Evolutionary conservation across 2,113 vertebrate species (phyloP), one percentile per base, ranked within the genome.

Genomic region (Pangasianodon hypophthalmus): DNA sequence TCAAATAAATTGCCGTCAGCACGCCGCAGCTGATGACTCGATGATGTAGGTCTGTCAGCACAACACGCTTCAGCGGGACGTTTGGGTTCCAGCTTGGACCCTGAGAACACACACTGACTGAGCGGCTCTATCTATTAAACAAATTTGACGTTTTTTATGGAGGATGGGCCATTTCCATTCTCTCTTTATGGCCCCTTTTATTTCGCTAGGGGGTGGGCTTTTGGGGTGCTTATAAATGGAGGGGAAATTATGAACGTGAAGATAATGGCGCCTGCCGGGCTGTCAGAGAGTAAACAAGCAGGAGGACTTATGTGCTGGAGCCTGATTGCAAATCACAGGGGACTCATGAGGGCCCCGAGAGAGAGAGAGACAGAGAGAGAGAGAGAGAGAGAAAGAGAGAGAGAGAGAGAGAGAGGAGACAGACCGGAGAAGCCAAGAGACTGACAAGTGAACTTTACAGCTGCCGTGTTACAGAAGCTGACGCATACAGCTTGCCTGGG

Each of bases 221-320:
- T 85, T 87, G 89, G 89, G 87, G 64, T 58, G 82, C 80, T 84
- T 90, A 90, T 90, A 92, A 88, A 92, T 87, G 69, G 87, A 54
- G 84, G 80, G 48, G 82, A 86, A 90, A 88, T 88, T 90, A 87
- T 84, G 58, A 89, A 90, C 54, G 69, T 48, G 77, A 88, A 84
- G 79, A 90, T 87, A 90, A 89, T 87, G 84, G 48, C 50, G 73
- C 56, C 89, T 88, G 84, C 84, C 67, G 52, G 87, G 75, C 67
- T 89, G 87, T 87, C 89, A 87, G 69, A 77, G 79, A 87, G 90
- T 90, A 89, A 92, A 92, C 91, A 92, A 92, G 91, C 79, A 69
- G 11, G 69, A 92, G 82, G 89, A 90, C 89, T 67, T 87, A 88
- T 87, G 89, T 7, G 79, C 64, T 54, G 13, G 41, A 37, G 60